phyloP scores from a whole-genome alignment of 2,888 invertebrate species.

The Agrotis segetum region DNA sequence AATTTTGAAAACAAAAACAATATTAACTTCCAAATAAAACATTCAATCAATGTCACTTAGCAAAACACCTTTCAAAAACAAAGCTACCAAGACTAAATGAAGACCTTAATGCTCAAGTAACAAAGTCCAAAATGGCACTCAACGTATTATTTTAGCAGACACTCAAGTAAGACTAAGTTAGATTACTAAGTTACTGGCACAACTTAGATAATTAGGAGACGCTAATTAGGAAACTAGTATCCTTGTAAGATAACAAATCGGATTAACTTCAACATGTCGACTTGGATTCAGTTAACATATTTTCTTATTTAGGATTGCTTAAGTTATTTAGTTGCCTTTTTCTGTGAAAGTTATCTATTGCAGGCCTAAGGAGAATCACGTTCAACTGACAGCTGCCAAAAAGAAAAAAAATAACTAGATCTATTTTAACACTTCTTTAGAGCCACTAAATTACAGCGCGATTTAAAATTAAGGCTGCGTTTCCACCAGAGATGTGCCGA shows the following conservation, averaged over 20 bases:
- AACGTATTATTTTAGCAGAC: conserved; percentile 26
- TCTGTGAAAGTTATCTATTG: no score
- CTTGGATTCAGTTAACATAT: neutral
- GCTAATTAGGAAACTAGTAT: conserved; percentile 48
- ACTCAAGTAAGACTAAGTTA: conserved; percentile 42
- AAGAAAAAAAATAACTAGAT: no score
- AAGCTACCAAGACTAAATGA: neutral
- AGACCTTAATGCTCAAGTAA: conserved; percentile 8
- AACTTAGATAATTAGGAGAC: conserved; percentile 55
- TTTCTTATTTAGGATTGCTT: neutral
- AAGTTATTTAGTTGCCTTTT: no score
- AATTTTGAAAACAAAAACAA: no score
- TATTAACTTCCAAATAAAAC: neutral
- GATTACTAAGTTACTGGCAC: conserved; percentile 40
- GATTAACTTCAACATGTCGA: neutral
- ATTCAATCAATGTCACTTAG: conserved; percentile 7
- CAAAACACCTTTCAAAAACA: neutral
- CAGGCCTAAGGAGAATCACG: no score
- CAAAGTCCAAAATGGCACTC: conserved; percentile 5
- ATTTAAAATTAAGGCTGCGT: no score
- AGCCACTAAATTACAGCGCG: no score
- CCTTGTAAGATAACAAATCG: conserved; percentile 20
- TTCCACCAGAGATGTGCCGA: no score
- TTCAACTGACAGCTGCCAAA: no score
- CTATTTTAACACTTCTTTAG: no score